phyloP scores from a whole-genome alignment of 2,797 vertebrate genomes.

The Pogoniulus pusillus region DNA sequence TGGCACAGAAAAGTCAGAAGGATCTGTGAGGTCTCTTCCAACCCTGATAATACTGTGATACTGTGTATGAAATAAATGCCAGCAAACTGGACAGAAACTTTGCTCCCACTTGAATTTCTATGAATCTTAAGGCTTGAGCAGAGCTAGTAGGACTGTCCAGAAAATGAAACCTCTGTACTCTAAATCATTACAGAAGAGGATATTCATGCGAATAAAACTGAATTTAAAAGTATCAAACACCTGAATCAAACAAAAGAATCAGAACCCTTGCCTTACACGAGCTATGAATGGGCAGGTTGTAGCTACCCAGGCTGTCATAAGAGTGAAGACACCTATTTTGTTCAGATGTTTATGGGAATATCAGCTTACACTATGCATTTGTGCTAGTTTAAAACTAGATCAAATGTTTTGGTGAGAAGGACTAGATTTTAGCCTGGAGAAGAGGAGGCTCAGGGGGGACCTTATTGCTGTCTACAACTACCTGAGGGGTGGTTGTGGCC shows the following conservation, averaged over 20 bases:
- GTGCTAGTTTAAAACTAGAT: no score
- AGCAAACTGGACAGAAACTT: background rate
- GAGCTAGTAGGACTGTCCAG: background rate
- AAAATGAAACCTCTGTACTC: background rate
- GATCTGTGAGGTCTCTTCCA: no score
- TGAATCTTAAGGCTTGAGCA: background rate
- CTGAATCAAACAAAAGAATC: background rate
- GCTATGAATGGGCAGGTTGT: background rate
- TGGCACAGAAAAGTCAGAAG: background rate
- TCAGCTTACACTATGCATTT: background rate
- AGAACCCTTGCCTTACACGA: accelerated
- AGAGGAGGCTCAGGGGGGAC: no score
- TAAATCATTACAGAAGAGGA: background rate
- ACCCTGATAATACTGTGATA: no score
- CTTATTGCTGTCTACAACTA: no score
- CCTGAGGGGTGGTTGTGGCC: no score
- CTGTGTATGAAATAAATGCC: background rate
- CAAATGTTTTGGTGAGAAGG: no score
- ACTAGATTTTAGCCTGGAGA: no score
- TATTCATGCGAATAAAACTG: background rate
- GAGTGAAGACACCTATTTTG: background rate
- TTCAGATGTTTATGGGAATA: background rate
- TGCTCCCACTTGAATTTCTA: background rate
- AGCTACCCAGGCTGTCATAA: background rate
- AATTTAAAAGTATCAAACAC: background rate